A percentile compares a stretch with the other conserved stretches of the same genome.
phyloP scores from a whole-genome alignment of 2,113 vertebrate genomes.

The Tupaia chinensis region DNA sequence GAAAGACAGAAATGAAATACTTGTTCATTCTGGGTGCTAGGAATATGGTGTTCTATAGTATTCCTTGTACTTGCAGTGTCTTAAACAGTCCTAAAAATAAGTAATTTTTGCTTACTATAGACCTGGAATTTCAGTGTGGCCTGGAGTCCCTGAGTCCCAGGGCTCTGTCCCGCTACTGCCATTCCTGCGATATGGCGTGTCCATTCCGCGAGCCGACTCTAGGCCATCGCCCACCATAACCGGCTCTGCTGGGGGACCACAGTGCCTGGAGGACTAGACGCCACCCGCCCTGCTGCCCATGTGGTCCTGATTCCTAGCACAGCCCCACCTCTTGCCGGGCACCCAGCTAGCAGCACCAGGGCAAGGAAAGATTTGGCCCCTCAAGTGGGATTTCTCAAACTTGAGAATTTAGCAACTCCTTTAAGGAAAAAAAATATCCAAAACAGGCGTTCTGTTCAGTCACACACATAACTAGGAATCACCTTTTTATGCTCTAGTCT shows the following conservation, averaged over 20 bases:
- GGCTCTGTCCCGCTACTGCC: background rate
- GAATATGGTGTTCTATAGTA: background rate
- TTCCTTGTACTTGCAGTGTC: background rate
- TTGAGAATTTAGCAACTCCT: background rate
- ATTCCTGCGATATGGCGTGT: background rate
- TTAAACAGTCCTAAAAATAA: background rate
- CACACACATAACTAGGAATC: background rate
- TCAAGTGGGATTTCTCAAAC: background rate
- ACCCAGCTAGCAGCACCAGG: too few relatives aligned
- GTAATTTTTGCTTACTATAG: background rate
- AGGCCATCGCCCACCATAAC: background rate
- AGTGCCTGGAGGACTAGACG: background rate
- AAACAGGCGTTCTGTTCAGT: background rate
- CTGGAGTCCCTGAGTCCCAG: too few relatives aligned
- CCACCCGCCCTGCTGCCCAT: fast-evolving
- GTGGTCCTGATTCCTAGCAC: background rate
- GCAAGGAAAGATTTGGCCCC: background rate
- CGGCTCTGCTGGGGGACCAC: background rate
- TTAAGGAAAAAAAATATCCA: background rate
- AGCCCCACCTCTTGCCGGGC: background rate
- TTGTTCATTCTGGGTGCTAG: background rate
- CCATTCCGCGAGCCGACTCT: background rate
- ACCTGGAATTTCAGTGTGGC: background rate
- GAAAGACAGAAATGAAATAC: background rate
- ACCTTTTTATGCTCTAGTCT: too few relatives aligned